Percentiles rank a stretch among this genome's conserved stretches.
These are phyloP conservation scores for Campylomormyrus numenius DNA, from an alignment of 2,113 vertebrate genomes.

Conservation along the genomic window DNA sequence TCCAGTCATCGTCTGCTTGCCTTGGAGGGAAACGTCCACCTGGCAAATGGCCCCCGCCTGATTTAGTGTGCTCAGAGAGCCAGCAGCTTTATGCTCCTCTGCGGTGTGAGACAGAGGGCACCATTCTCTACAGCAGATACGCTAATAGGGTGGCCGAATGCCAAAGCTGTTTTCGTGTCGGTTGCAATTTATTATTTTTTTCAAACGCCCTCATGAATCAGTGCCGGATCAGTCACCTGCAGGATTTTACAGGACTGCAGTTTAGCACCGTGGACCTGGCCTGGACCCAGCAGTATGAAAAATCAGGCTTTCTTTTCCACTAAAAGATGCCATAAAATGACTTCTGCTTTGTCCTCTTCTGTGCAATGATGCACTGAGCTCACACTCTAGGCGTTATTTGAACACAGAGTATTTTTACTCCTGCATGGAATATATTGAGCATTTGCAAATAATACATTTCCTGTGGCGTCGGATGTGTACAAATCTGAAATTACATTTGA, in stretches of 20 bases:
- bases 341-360: background rate
- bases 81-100: background rate
- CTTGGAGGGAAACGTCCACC: background rate
- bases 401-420: background rate
- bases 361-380: background rate
- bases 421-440: background rate
- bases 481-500: background rate
- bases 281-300: background rate
- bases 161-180: background rate
- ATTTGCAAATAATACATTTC: background rate
- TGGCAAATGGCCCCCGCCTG: background rate
- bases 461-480: background rate
- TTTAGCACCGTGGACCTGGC: background rate
- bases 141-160: background rate
- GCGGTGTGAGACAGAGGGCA: background rate
- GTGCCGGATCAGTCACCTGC: background rate
- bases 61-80: background rate
- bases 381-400: background rate
- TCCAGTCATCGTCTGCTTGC: background rate
- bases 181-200: background rate
- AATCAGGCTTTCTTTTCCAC: background rate
- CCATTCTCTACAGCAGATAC: background rate
- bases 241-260: background rate
- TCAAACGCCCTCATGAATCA: background rate
- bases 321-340: slow-evolving; percentile 11